Evolutionary conservation across 2,113 vertebrate species (phyloP).

Genomic region (Mesoclemmys tuberculata): DNA sequence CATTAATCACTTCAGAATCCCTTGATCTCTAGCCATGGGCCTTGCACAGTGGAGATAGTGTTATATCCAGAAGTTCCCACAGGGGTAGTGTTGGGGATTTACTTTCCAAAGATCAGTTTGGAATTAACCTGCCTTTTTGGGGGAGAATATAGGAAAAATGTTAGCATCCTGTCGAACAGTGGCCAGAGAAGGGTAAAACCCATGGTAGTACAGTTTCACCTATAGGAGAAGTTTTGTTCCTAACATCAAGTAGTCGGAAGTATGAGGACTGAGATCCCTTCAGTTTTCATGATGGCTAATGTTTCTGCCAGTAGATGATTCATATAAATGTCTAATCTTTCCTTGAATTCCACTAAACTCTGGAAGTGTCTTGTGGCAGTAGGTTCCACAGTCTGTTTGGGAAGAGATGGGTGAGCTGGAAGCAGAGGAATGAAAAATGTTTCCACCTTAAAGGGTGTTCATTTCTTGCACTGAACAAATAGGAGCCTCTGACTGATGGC

Average conservation of each 20-base stretch:
- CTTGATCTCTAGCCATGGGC: too few relatives aligned
- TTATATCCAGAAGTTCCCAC: too few relatives aligned
- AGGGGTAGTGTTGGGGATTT: too few relatives aligned
- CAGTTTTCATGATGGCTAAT: not conserved
- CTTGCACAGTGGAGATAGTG: too few relatives aligned
- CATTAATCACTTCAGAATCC: too few relatives aligned
- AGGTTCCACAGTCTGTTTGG: not conserved
- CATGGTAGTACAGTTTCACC: not conserved
- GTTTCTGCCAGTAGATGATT: not conserved
- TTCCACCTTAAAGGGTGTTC: not conserved
- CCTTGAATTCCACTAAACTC: not conserved
- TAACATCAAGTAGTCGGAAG: not conserved
- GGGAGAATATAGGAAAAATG: too few relatives aligned
- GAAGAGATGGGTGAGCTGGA: not conserved
- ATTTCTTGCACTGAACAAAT: accelerated
- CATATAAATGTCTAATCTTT: not conserved
- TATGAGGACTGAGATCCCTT: not conserved
- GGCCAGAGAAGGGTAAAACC: too few relatives aligned
- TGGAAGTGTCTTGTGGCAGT: not conserved
- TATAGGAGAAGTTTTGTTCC: not conserved
- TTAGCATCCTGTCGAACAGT: too few relatives aligned
- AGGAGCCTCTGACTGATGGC: not conserved
- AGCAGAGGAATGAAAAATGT: not conserved
- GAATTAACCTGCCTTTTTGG: too few relatives aligned
- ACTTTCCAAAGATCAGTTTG: too few relatives aligned